Percentiles rank a stretch among this genome's conserved stretches.
Evolutionary conservation across 64 coral and sea anemone genomes (phyloP).

Genomic region (Stylophora pistillata): DNA sequence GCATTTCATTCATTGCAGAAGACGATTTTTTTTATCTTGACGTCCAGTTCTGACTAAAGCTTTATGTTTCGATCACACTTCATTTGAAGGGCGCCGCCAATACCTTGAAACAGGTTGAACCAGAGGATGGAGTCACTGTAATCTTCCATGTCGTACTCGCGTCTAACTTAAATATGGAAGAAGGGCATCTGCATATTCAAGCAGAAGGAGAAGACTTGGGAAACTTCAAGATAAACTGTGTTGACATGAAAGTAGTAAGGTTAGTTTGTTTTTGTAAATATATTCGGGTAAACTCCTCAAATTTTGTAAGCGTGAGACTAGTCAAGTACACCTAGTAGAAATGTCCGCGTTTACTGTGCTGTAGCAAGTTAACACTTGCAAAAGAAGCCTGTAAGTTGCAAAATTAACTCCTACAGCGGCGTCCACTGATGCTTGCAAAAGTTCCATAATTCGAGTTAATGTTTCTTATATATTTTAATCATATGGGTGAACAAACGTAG

Average conservation of each 20-base stretch:
- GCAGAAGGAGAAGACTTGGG: slow-evolving; percentile 5
- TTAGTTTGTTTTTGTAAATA: neutral
- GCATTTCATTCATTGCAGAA: neutral
- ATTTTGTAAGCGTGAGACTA: too few species aligned
- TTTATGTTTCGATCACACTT: neutral
- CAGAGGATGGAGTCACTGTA: neutral
- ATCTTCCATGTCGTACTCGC: slow-evolving; percentile 14
- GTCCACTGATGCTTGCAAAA: too few species aligned
- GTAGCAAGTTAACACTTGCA: too few species aligned
- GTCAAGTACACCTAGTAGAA: too few species aligned
- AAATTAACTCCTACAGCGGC: too few species aligned
- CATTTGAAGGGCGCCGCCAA: neutral
- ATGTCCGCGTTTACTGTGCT: too few species aligned
- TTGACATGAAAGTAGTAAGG: neutral
- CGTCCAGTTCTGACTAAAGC: neutral
- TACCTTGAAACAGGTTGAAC: neutral
- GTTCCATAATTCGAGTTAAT: too few species aligned
- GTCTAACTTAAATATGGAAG: slow-evolving; percentile 8
- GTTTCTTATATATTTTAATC: too few species aligned
- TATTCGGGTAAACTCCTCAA: neutral
- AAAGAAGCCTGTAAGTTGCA: too few species aligned
- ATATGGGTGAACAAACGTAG: too few species aligned
- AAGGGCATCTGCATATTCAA: neutral
- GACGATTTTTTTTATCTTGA: neutral
- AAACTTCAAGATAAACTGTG: neutral